Conservation (phyloP, 1,140 invertebrate species). For the Sipha flava region DNA sequence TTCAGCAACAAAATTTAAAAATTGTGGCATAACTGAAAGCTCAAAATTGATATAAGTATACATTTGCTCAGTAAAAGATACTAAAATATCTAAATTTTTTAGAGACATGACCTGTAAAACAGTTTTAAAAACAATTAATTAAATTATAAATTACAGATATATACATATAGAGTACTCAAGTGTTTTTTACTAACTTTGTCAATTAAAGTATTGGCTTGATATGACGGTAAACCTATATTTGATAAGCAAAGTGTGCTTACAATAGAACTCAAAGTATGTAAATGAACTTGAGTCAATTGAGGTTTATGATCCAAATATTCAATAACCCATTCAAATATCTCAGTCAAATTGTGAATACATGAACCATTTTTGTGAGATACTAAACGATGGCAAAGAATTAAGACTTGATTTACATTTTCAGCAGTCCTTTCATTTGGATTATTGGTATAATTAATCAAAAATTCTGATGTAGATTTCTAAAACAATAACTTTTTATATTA, state of each 20-base stretch:
- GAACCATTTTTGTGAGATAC: background rate
- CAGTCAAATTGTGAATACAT: slow-evolving; percentile 4
- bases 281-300: background rate
- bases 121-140: background rate
- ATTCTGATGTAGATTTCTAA: background rate
- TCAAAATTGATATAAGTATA: slow-evolving; percentile 13
- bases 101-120: background rate
- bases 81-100: slow-evolving; percentile 8
- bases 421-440: background rate
- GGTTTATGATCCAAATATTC: background rate
- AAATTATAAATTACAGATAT: background rate
- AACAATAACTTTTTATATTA: background rate
- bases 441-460: background rate
- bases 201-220: background rate
- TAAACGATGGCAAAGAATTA: slow-evolving; percentile 2
- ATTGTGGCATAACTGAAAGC: background rate
- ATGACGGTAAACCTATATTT: background rate
- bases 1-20: background rate
- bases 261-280: slow-evolving; percentile 1
- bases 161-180: background rate
- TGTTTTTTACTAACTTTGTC: background rate
- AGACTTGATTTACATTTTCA: slow-evolving; percentile 20
- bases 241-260: slow-evolving; percentile 17
- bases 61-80: slow-evolving; percentile 26
- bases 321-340: background rate